Evolutionary conservation across 2,113 vertebrate species (phyloP).

Genomic region (Thermophis baileyi): DNA sequence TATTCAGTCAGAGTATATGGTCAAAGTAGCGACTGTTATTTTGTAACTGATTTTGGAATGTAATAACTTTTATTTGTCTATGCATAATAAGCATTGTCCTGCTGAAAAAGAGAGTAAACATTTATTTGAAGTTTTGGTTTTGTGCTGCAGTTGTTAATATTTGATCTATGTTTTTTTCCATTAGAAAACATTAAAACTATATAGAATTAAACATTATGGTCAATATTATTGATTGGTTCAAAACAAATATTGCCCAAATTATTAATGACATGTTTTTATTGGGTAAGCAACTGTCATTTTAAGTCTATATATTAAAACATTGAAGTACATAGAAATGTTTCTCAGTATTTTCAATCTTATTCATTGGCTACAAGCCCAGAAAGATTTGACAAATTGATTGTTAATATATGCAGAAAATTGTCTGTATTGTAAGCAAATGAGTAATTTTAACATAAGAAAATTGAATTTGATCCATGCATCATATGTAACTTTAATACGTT

Average conservation of each 20-base stretch:
- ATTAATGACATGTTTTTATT: slow-evolving; percentile 13
- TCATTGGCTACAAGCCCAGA: slow-evolving; percentile 13
- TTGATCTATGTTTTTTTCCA: background rate
- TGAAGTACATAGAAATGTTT: slow-evolving; percentile 14
- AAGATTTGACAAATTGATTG: slow-evolving; percentile 32
- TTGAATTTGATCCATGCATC: slow-evolving; percentile 21
- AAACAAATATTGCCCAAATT: background rate
- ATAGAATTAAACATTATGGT: background rate
- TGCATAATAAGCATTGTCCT: background rate
- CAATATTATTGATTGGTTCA: background rate
- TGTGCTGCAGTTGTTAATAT: background rate
- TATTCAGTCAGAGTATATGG: background rate
- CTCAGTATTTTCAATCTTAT: slow-evolving; percentile 4
- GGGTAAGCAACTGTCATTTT: slow-evolving; percentile 7
- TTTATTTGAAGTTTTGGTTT: background rate
- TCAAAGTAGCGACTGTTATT: background rate
- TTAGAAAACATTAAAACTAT: background rate
- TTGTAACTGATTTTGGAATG: background rate
- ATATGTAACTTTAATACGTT: background rate
- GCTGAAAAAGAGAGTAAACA: background rate
- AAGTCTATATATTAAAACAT: slow-evolving; percentile 40
- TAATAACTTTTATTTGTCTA: background rate
- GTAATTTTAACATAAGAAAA: background rate
- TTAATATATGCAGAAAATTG: slow-evolving; percentile 9
- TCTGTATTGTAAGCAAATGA: background rate